These are phyloP conservation scores for Alloscopus bannaensis DNA, from an alignment of 2,888 invertebrate genomes.

Conservation along the genomic window DNA sequence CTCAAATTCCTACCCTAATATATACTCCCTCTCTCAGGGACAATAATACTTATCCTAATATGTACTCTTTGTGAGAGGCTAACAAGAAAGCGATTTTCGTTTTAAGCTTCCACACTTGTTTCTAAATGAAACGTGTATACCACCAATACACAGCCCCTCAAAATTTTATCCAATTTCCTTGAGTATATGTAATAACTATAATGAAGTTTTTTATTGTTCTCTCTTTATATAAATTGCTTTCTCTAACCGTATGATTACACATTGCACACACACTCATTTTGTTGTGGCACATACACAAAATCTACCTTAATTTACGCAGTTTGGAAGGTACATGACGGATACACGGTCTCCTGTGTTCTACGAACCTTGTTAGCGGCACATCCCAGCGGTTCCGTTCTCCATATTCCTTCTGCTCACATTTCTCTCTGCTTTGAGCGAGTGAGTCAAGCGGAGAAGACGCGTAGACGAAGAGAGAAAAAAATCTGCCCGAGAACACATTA, in stretches of 20 bases:
- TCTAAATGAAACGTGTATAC: no score
- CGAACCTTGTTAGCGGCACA: constrained; percentile 12
- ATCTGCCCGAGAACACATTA: constrained; percentile 20
- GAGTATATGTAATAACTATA: no score
- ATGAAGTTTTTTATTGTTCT: constrained; percentile 17
- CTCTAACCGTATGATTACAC: constrained; percentile 13
- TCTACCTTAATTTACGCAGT: constrained; percentile 13
- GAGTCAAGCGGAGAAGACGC: not conserved
- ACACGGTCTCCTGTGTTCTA: not conserved
- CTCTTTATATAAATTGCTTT: constrained; percentile 18
- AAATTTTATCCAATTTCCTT: no score
- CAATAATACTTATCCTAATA: no score
- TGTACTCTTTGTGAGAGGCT: no score
- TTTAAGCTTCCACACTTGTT: no score
- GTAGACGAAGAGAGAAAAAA: not conserved
- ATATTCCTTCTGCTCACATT: not conserved
- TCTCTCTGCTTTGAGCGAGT: not conserved
- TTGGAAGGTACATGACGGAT: no score
- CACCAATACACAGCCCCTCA: no score
- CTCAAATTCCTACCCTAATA: no score
- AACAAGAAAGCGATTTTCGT: no score
- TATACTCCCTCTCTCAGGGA: no score
- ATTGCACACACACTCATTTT: not conserved
- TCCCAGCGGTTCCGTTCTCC: not conserved
- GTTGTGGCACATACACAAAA: constrained; percentile 4